Evolutionary conservation across 2,888 invertebrate species (phyloP), one percentile per base, ranked within the genome.

Genomic region (Eupithecia inturbata): DNA sequence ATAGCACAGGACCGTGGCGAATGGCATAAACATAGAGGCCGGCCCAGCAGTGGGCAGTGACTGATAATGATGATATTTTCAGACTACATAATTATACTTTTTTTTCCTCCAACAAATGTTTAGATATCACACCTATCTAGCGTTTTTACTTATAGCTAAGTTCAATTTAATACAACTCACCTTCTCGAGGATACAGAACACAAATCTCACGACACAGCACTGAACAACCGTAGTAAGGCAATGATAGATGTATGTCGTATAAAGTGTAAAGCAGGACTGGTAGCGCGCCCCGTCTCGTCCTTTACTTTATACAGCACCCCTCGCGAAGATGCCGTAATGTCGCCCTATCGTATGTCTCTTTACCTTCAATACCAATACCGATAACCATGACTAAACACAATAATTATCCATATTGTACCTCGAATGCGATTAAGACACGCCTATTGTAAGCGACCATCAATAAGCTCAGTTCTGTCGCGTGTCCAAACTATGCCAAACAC

Each of bases 301-400:
- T 84, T 81, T 82, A 80, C 84, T 87, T 91, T 93, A 92, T 93
- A 93, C 90, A 87, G 89, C 89, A 87, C 89, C 83, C 83, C 79
- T 77, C 78, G 75, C 80, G 86, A 87, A 86, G 90, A 89, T 92
- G 91, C 90, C 80, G 91, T 89, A 91, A 92, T 86, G 85, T 87
- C 87, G 88, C 86, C 90, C 89, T 88, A 89, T 87, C 87, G 84
- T 88, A 88, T 85, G 84, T 85, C 82, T 86, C 85, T 88, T 85
- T 84, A 80, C 80, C 75, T 74, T 80, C 81, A 78, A 82, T 85
- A 83, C 82, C 82, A 79, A 82, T 82, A 70, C 82, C 82, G 82
- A 87, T 86, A 87, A 75, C 85, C 85, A 78, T 88, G 84, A 86
- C 85, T 86, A 86, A 87, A 84, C 82, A 85, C 73, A 68, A 49